Base-by-base conservation (phyloP, 1,140 invertebrate species). In the Mamestra configurata region DNA sequence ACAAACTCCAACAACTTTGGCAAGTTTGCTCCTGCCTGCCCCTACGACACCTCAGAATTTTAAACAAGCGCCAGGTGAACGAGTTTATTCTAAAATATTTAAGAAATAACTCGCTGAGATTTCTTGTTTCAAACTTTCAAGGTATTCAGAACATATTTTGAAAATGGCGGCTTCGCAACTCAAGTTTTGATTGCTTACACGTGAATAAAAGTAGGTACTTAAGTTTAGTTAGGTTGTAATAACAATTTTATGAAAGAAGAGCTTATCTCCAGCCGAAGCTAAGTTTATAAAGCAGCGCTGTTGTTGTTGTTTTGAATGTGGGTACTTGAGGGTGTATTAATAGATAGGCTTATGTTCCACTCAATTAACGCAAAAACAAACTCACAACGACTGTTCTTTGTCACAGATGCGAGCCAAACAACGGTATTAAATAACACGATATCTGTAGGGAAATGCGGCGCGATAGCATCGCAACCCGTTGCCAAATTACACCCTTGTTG, bases 401-500 rank as follows among this genome's bases (percentile, higher is more conserved):
- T 84, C 77, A 85, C 72, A 88, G 84, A 86, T 81, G 78, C 84
- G 86, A 89, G 90, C 90, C 90, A 91, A 92, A 91, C 89, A 85
- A 85, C 82, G 76, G 82, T 85, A 90, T 91, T 92, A 93, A 92
- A 93, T 91, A 89, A 92, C 87, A 82, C 82, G 79, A 79, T 93
- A 93, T 92, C 92, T 92, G 87, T 82, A 87, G 86, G 90, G 88
- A 88, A 89, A 89, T 87, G 85, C 84, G 82, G 73, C 77, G 83
- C 80, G 91, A 92, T 92, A 92, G 79, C 87, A 92, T 93, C 91
- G 83, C 78, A 78, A 79, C 84, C 87, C 85, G 88, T 84, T 92
- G 92, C 92, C 92, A 93, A 93, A 93, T 93, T 92, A 90, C 88
- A 90, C 91, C 88, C 88, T 88, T 83, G 89, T 86, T 89, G 89